Base-by-base conservation (phyloP, 2,888 invertebrate species). In the Allacma fusca region DNA sequence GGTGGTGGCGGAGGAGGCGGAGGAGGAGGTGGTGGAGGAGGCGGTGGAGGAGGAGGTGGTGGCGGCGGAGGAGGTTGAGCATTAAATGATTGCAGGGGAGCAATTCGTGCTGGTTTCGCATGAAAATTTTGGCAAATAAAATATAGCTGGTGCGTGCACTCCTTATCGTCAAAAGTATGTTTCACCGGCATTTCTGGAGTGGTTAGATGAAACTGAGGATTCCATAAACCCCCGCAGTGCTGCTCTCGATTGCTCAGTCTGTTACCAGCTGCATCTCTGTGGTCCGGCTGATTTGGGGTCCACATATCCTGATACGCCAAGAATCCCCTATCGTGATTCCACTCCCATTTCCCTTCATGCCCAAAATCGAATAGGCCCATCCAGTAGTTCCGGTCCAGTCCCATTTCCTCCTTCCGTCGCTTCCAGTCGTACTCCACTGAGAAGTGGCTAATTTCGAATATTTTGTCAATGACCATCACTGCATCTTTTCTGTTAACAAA, bases 301-400 rank as follows among this genome's bases (percentile, higher is more conserved):
- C 57, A 57, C 7, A 57, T 4, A 21, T 57, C 57, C 19, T 57
- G 57, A 21, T 57, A 57, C 5, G 5, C 13, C 5, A 57, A 16
- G 13, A 21, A 21, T 16, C 57, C 57, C 13, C 57, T 19, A 16
- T 16, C 57, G 16, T 57, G n/a, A 5, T 2, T 21, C 57, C 57
- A 57, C 13, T 57, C 57, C 57, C 57, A 57, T 4, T 21, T 19
- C 7, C 57, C 57, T 16, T 57, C 57, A 57, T 57, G 57, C 5
- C 57, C 57, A 57, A 57, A 57, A 57, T 57, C 57, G 16, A 57
- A 57, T 4, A 57, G 57, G 4, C 57, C 57, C 5, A 57, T 57
- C 57, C 57, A 57, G 16, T 57, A 57, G 16, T 57, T 57, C 57
- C 57, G 16, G 16, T 57, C 16, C 57, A 57, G 16, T 57, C 57